A percentile compares a stretch with the other conserved stretches of the same genome.
Conservation (phyloP, 2,888 invertebrate species). For the Scelioninae gen. 1 region DNA sequence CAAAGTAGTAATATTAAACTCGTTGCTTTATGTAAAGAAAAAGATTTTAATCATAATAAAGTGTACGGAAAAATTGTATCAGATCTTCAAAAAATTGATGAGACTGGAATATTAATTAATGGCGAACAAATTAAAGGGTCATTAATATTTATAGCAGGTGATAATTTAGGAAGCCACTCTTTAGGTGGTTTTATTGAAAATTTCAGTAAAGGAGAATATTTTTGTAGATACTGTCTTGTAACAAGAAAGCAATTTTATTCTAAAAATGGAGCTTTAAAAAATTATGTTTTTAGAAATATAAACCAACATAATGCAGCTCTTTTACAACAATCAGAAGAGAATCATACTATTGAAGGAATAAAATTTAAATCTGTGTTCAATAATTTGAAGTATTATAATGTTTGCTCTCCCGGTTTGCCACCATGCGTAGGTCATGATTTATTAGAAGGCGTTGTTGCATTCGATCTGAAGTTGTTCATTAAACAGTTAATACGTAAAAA, state of each 20-base stretch:
- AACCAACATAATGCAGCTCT: too few relatives aligned
- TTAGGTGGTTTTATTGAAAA: too few relatives aligned
- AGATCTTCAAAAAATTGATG: too few relatives aligned
- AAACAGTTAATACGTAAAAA: constrained; percentile 47
- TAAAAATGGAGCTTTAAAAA: not conserved
- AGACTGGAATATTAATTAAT: too few relatives aligned
- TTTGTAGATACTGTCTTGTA: constrained; percentile 21
- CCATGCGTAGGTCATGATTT: constrained; percentile 67
- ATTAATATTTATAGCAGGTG: too few relatives aligned
- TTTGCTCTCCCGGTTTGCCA: constrained; percentile 61
- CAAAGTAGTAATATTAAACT: constrained; percentile 73
- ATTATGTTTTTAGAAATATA: not conserved
- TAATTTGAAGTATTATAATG: constrained; percentile 52
- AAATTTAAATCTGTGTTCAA: constrained; percentile 69
- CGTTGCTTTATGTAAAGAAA: constrained; percentile 72
- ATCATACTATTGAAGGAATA: constrained; percentile 37
- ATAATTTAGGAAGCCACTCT: too few relatives aligned
- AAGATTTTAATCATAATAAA: not conserved
- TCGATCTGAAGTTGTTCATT: constrained; percentile 46
- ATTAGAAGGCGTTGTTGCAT: constrained; percentile 59
- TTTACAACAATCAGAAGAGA: too few relatives aligned
- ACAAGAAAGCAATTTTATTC: not conserved
- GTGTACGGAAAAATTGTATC: too few relatives aligned
- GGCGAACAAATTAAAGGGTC: too few relatives aligned
- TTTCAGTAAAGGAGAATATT: constrained; percentile 32